phyloP scores from a whole-genome alignment of 2,888 invertebrate species.

The Mactromeris polynyma region DNA sequence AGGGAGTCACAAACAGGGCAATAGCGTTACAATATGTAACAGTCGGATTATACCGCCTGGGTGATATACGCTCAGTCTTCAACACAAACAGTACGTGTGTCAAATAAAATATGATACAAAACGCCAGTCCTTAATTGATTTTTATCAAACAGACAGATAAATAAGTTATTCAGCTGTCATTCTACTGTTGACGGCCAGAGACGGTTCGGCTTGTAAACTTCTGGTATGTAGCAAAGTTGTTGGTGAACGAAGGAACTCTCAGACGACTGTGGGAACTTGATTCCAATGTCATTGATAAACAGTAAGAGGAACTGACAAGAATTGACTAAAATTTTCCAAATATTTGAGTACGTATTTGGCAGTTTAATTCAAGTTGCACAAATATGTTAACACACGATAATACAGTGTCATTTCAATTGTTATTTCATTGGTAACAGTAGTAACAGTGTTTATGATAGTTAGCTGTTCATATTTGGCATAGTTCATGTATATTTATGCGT shows the following conservation, averaged over 20 bases:
- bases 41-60: conserved; percentile 25
- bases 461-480: too few species aligned
- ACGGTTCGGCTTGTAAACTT: neutral
- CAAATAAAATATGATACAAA: neutral
- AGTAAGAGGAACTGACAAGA: neutral
- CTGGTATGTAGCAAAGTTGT: neutral
- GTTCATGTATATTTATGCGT: too few species aligned
- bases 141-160: neutral
- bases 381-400: neutral
- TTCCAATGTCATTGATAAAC: neutral
- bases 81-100: neutral
- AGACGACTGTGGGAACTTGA: neutral
- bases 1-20: conserved; percentile 17
- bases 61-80: neutral
- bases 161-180: conserved; percentile 11
- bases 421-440: too few species aligned
- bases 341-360: neutral
- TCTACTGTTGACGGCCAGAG: neutral
- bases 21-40: conserved; percentile 23
- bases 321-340: neutral
- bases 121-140: neutral
- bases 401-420: too few species aligned
- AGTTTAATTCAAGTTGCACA: neutral
- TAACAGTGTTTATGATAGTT: too few species aligned
- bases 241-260: neutral